Evolutionary conservation across 2,888 invertebrate genomes (phyloP).

Genomic region (Drosophila kambysellisi): DNA sequence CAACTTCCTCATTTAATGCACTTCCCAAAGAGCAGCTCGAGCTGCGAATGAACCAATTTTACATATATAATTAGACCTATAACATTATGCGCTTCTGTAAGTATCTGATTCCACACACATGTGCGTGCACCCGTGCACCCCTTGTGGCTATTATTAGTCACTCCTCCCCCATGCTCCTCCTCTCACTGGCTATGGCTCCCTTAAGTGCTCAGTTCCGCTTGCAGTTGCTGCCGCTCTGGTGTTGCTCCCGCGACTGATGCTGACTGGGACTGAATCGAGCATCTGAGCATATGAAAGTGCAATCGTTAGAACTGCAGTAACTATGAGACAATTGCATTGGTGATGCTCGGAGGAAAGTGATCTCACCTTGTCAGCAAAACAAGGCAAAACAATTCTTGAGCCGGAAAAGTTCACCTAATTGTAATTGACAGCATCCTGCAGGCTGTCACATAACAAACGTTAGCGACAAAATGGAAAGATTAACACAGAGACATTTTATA

Average conservation of each 20-base stretch:
- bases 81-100: conserved; percentile 21
- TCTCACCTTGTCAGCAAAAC: conserved; percentile 56
- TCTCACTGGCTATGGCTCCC: conserved; percentile 29
- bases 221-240: conserved; percentile 37
- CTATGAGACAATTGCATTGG: conserved; percentile 65
- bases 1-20: conserved; percentile 64
- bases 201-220: conserved; percentile 77
- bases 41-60: conserved; percentile 47
- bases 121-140: conserved; percentile 65
- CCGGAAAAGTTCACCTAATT: conserved; percentile 57
- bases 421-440: conserved; percentile 71
- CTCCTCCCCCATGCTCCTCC: neutral
- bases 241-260: conserved; percentile 22
- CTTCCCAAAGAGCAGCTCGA: conserved; percentile 45
- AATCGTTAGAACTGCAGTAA: conserved; percentile 47
- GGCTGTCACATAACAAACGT: conserved; percentile 21
- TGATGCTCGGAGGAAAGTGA: conserved; percentile 51
- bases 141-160: conserved; percentile 68
- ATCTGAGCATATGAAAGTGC: conserved; percentile 47
- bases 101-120: conserved; percentile 22
- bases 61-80: conserved; percentile 60
- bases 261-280: conserved; percentile 28
- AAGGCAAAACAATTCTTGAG: conserved; percentile 40
- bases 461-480: conserved; percentile 1
- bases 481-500: neutral